Base-by-base conservation (phyloP, 2,113 vertebrate species). In the Orycteropus afer region DNA sequence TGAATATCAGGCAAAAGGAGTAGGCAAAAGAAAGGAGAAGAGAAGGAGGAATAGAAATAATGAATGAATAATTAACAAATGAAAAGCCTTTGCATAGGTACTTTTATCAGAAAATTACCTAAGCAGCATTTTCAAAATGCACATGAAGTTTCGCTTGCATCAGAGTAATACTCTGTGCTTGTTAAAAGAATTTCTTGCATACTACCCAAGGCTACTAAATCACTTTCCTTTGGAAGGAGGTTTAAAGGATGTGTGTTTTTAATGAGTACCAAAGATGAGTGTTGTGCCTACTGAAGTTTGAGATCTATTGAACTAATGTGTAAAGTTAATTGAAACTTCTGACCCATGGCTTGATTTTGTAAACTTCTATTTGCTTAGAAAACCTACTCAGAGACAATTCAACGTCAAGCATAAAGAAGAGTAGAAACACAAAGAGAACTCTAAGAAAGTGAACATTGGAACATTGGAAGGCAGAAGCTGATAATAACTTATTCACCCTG, bases 321-420 rank as follows among this genome's bases (percentile, higher is more conserved):
- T 89, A 77, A 83, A 94, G 40, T 55, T 84, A 90, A 94, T 74
- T 61, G 40, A 94, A 90, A 91, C 76, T 91, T 74, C 83, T 81
- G 29, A 86, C 37, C 25, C 12, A 20, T 85, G 42, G 9, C 40
- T 34, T 65, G 71, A 55, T 57, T 65, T 89, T 63, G 69, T n/a
- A 2, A 7, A 57, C 42, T 32, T 51, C 0, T 63, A 20, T 61
- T 69, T 22, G 2, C 74, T 94, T 91, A 47, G 42, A 87, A 77
- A 71, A 69, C 34, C 29, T 90, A 12, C 82, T 88, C 27, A 20
- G 65, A 23, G 15, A 65, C 85, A 12, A 69, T 45, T 74, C 92
- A 61, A 63, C 53, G 32, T 93, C n/a, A 82, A 74, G 34, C 29
- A 47, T 65, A 74, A 57, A 40, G 69, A 65, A 87, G 20, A 77